Base-by-base conservation (phyloP, 2,888 invertebrate species). In the Agrypnus murinus region DNA sequence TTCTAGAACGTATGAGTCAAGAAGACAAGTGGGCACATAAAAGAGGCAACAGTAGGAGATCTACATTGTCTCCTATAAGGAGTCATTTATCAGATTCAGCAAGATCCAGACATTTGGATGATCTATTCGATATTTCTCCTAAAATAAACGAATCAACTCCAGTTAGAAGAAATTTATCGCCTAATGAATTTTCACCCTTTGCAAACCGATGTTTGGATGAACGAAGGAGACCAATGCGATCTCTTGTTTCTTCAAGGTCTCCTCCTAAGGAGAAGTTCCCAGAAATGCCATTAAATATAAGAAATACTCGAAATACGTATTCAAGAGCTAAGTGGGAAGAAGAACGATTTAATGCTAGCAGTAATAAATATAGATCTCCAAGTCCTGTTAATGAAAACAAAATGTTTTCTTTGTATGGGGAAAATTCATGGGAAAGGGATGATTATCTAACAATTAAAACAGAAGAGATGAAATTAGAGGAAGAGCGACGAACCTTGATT, bases 241-340 rank as follows among this genome's bases (percentile, higher is more conserved):
- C 70, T 9, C 15, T 45, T 15, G 66, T 66, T 12, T 32, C 34
- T 2, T 12, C 53, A n/a, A 48, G 34, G 8, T 43, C 59, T 5
- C 36, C 64, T 8, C 34, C 36, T 10, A 17, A 45, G 12, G 73
- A 76, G 45, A 65, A 77, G 0, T 76, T 75, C n/a, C 68, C 78
- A n/a, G 79, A 80, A 68, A 80, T 80, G 78, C 80, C 80, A 2
- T 62, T 78, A 10, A 76, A 74, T 25, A 73, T 73, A n/a, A 45
- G 63, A 43, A 65, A 60, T 17, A 55, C 46, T 2, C 43, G 55
- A 9, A 67, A 50, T 1, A 46, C 48, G 5, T 62, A 71, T 15
- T 15, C 36, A 5, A 58, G 69, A 45, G 50, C 36, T n/a, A 46
- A 60, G 10, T 67, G 66, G 69, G 59, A 64, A 12, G 72, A 63